Percentiles rank a stretch among this genome's conserved stretches.
Evolutionary conservation across 2,797 vertebrate species (phyloP).

Genomic region (Coluber constrictor): DNA sequence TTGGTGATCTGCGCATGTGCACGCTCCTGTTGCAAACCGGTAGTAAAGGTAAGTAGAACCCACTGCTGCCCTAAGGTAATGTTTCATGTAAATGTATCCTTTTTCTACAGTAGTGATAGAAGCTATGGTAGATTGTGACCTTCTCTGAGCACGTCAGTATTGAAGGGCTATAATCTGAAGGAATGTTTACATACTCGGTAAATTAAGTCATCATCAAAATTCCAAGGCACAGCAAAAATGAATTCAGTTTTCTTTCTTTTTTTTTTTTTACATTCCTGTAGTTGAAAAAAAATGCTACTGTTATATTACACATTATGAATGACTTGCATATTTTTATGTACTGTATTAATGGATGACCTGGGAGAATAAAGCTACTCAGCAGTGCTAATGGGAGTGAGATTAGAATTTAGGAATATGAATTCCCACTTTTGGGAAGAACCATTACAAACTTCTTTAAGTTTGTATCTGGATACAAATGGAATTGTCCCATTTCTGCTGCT

Average conservation of each 20-base stretch:
- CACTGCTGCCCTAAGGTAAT: not conserved
- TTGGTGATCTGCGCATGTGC: too few relatives aligned
- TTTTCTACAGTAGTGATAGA: not conserved
- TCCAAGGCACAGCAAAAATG: conserved; percentile 29
- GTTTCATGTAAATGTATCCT: not conserved
- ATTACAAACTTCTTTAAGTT: not conserved
- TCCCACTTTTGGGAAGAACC: not conserved
- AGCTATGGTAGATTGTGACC: not conserved
- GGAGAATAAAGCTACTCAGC: conserved; percentile 42
- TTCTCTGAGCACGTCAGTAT: not conserved
- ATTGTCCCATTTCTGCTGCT: not conserved
- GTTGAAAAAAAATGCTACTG: conserved; percentile 52
- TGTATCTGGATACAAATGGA: not conserved
- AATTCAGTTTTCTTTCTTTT: conserved; percentile 40
- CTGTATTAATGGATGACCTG: conserved; percentile 44
- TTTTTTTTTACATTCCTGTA: conserved; percentile 70
- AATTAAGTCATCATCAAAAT: conserved; percentile 55
- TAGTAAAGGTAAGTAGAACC: too few relatives aligned
- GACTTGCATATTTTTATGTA: conserved; percentile 34
- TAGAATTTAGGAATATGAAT: not conserved
- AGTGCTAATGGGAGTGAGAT: conserved; percentile 3
- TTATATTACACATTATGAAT: conserved; percentile 11
- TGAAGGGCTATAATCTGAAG: not conserved
- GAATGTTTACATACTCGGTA: not conserved
- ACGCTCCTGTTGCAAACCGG: too few relatives aligned